Percentiles rank a stretch among this genome's conserved stretches.
These are phyloP conservation scores for Carpatolechia fugitivella DNA, from an alignment of 2,888 invertebrate genomes.

Conservation along the genomic window DNA sequence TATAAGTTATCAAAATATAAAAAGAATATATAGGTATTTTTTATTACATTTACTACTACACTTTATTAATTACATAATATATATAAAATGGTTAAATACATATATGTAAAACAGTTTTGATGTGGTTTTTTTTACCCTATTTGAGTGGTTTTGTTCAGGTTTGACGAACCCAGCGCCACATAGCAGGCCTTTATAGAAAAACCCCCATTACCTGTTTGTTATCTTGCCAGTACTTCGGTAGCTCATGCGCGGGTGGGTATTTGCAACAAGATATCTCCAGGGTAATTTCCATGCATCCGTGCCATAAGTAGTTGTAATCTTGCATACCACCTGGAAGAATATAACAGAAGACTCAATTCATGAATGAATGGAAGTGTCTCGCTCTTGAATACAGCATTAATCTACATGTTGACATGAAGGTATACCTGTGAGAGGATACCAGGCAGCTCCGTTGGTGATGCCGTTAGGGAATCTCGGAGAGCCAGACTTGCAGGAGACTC, in stretches of 20 bases:
- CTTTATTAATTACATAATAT: too few relatives aligned
- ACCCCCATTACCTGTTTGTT: conserved; percentile 87
- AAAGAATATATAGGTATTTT: too few relatives aligned
- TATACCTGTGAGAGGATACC: conserved; percentile 91
- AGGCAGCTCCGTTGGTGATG: conserved; percentile 96
- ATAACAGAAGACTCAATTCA: neutral
- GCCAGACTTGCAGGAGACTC: conserved; percentile 88
- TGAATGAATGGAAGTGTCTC: neutral
- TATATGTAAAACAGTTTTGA: too few relatives aligned
- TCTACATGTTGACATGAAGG: neutral
- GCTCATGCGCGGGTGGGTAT: conserved; percentile 89
- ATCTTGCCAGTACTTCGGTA: conserved; percentile 92
- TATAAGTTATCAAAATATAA: too few relatives aligned
- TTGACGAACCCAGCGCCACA: too few relatives aligned
- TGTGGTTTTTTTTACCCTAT: too few relatives aligned
- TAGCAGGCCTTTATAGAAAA: too few relatives aligned
- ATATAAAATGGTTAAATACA: too few relatives aligned
- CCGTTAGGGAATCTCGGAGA: conserved; percentile 89
- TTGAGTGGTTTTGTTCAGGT: neutral
- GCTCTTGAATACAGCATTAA: too few relatives aligned
- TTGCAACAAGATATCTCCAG: conserved; percentile 97
- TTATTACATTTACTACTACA: too few relatives aligned
- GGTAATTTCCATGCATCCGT: conserved; percentile 97
- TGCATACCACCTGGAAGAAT: conserved; percentile 87
- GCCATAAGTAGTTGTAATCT: conserved; percentile 96